Base-by-base conservation (phyloP, 2,888 invertebrate genomes). In the Sinhomidia bicolor region DNA sequence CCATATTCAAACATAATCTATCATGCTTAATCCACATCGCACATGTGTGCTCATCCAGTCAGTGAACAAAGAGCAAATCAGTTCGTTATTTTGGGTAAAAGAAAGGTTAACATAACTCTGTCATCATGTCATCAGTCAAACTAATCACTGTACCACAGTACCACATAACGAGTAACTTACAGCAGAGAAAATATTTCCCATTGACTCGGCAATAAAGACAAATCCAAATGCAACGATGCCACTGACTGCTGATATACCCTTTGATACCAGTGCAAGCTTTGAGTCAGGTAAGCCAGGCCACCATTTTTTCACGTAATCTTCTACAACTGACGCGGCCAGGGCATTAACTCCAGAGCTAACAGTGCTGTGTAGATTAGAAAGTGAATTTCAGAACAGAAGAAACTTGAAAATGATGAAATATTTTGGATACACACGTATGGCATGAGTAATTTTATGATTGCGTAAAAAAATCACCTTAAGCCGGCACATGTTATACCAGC, bases 321-420 rank as follows among this genome's bases (percentile, higher is more conserved):
- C 96, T 92, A 97, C 96, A 0, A 97, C 96, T 32, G 98, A 97
- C 0, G 99, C 98, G 0, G 99, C 96, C 90, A 99, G 94, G 0
- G 98, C 98, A 93, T 98, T 99, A 87, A 99, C 94, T 0, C 98
- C 98, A n/a, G 98, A 97, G n/a, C n/a, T n/a, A n/a, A n/a, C n/a
- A n/a, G 99, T 99, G 92, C 99, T 99, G 94, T 81, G 94, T 93
- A 41, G 3, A 62, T 57, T 62, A n/a, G n/a, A n/a, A n/a, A n/a
- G n/a, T n/a, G n/a, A n/a, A n/a, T n/a, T n/a, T n/a, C n/a, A n/a
- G 36, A 36, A 36, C 36, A 36, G 36, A 36, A 57, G 20, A 12
- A 6, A 32, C 12, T 29, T 71, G 29, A n/a, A n/a, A n/a, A n/a
- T n/a, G n/a, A 68, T 36, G 29, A 36, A 68, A 36, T 7, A 12